phyloP scores from a whole-genome alignment of 2,113 vertebrate species.

The Zootoca vivipara region DNA sequence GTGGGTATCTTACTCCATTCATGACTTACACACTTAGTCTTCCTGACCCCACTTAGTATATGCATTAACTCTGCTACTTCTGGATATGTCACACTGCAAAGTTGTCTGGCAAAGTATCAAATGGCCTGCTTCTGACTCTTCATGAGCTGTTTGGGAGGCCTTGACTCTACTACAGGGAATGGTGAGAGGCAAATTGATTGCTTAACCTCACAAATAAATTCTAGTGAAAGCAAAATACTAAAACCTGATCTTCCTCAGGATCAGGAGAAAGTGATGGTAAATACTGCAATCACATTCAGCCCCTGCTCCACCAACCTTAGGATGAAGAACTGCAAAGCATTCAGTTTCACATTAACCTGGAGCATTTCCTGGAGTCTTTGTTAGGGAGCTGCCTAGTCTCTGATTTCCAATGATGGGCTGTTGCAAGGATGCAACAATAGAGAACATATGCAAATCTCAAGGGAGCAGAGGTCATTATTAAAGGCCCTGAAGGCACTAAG shows the following conservation, averaged over 20 bases:
- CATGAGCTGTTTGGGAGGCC: neutral
- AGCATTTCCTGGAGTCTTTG: neutral
- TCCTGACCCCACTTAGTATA: neutral
- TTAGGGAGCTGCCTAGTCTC: neutral
- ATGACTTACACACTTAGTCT: too few species aligned
- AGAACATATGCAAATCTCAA: neutral
- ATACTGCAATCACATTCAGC: too few species aligned
- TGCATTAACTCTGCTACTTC: neutral
- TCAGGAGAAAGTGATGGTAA: neutral
- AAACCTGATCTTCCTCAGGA: neutral
- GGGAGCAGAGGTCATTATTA: neutral
- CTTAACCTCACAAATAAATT: neutral
- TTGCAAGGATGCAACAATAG: neutral
- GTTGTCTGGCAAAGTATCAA: neutral
- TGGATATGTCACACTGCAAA: neutral
- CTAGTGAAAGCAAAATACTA: neutral
- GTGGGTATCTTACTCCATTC: neutral
- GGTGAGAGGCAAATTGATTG: neutral
- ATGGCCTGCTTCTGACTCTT: neutral
- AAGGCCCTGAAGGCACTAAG: neutral
- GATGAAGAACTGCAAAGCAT: neutral
- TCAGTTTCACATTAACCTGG: too few species aligned
- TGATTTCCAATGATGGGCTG: neutral
- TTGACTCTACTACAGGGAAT: too few species aligned
- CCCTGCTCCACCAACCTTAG: neutral